Percentiles rank a stretch among this genome's conserved stretches.
These are phyloP conservation scores for Siphamia tubifer DNA, from an alignment of 2,113 vertebrate genomes.

Conservation along the genomic window DNA sequence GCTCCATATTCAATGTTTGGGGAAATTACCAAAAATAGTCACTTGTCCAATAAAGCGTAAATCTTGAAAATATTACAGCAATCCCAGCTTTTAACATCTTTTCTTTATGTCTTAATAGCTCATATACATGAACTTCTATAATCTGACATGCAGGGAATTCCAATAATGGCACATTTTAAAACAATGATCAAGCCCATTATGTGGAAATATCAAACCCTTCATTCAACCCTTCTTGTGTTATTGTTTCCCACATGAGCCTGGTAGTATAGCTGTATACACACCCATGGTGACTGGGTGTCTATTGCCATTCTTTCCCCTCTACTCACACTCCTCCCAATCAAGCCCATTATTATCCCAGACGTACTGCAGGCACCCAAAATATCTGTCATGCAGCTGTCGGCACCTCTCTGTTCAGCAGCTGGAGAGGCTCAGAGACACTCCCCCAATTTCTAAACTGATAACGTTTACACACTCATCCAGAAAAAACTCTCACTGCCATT, in stretches of 20 bases:
- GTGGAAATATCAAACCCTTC: neutral
- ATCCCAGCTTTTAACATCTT: no score
- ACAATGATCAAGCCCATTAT: neutral
- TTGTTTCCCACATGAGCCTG: constrained; percentile 16
- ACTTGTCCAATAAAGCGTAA: no score
- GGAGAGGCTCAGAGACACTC: constrained; percentile 41
- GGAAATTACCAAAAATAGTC: no score
- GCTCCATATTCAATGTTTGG: no score
- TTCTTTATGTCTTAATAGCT: neutral
- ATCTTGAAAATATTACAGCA: no score
- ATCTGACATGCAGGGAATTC: neutral
- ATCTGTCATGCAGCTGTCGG: constrained; percentile 69
- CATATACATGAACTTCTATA: neutral
- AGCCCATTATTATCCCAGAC: constrained; percentile 69
- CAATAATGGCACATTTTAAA: neutral
- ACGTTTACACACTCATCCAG: neutral
- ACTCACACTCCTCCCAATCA: constrained; percentile 61
- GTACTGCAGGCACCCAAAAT: constrained; percentile 62
- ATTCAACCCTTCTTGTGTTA: constrained; percentile 8
- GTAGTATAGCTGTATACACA: constrained; percentile 50
- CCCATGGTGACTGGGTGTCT: constrained; percentile 52
- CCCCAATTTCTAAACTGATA: constrained; percentile 24
- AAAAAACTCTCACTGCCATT: neutral
- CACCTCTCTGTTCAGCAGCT: constrained; percentile 64
- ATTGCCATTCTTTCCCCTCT: constrained; percentile 32